These are phyloP conservation scores for Rhynchomys soricoides DNA, from an alignment of 2,113 vertebrate genomes.

Conservation along the genomic window DNA sequence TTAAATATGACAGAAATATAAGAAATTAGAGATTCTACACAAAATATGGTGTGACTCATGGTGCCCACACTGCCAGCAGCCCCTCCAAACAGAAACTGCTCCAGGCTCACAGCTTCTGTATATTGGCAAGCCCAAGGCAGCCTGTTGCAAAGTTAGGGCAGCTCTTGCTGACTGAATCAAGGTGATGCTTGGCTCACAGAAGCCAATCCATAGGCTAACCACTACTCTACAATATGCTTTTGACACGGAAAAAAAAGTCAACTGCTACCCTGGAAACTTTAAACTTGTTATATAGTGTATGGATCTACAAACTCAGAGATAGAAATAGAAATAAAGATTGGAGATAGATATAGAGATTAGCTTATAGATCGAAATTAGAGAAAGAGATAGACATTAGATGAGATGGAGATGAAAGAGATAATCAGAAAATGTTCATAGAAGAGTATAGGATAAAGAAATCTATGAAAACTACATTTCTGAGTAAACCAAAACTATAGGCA, in stretches of 20 bases:
- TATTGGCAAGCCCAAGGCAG: neutral
- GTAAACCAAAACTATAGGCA: slow-evolving; percentile 38
- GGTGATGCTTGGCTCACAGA: neutral
- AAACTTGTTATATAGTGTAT: neutral
- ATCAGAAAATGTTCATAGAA: neutral
- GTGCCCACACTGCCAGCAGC: neutral
- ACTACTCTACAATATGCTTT: neutral
- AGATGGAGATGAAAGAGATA: too few relatives aligned
- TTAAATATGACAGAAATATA: neutral
- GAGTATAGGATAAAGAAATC: neutral
- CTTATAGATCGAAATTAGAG: too few relatives aligned
- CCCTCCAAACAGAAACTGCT: neutral
- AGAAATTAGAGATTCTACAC: neutral
- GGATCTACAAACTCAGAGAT: neutral
- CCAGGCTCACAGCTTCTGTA: neutral
- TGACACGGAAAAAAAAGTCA: neutral
- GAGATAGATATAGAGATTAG: too few relatives aligned
- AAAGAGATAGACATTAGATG: too few relatives aligned
- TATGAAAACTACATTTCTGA: slow-evolving; percentile 18
- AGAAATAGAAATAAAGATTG: neutral
- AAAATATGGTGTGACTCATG: neutral
- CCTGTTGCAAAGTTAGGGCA: neutral
- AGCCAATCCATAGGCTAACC: neutral
- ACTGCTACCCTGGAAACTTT: slow-evolving; percentile 10
- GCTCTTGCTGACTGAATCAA: neutral